Evolutionary conservation across 1,140 invertebrate species (phyloP), one percentile per base, ranked within the genome.

Genomic region (Pygmarrhopalites habei): DNA sequence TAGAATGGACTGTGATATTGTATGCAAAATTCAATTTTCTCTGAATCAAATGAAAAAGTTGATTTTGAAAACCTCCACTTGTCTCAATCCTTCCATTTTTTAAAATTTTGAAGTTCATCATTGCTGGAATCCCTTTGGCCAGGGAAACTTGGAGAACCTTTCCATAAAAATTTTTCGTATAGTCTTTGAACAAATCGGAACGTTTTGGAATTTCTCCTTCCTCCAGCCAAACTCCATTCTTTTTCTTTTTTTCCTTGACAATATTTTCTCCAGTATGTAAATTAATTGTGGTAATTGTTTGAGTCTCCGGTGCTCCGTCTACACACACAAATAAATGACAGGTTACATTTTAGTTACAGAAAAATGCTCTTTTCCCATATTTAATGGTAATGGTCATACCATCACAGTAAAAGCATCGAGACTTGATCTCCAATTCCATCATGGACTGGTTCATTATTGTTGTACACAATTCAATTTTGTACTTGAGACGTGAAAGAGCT

Each of bases 21-120:
- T 56, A 56, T 7, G 19, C 3, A 23, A 56, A 56, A 41, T 56
- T 56, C 4, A 56, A 19, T 26, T 39, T 56, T 56, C 30, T 56
- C 15, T 32, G 3, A 39, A 56, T 23, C 2, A 56, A 19, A 23
- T 56, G 53, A 19, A 56, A 56, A 2, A 56, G 19, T 39, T 23
- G 15, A 3, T 2, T 41, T 56, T 56, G 53, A 39, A 56, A 56
- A 4, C 53, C 53, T 3, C 53, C 53, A 17, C 14, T 56, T 2
- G 35, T 26, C 5, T 19, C 53, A 21, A 56, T 56, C 35, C 35
- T 12, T 17, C 30, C 30, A 19, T 19, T 32, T 26, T 32, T 32
- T 5, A 56, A 19, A 12, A 15, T 39, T 21, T 39, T 30, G 53
- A 12, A 56, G 12, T 14, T 21, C 53, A 56, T 56, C 53, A 56